Base-by-base conservation (phyloP, 2,797 vertebrate genomes). In the Rhadinocentrus ornatus region DNA sequence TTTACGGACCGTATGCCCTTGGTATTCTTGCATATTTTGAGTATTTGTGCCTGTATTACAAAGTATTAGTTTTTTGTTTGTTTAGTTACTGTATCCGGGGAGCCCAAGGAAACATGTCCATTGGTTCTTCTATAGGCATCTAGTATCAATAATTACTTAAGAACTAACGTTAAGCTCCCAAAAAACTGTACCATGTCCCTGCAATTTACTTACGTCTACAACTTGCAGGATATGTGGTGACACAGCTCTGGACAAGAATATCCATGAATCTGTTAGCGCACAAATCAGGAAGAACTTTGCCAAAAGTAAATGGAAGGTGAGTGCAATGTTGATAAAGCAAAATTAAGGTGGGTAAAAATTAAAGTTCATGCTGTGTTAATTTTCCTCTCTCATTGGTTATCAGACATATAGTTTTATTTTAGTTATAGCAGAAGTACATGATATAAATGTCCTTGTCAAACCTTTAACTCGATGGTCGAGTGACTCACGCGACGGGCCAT, bases 251-350 rank as follows among this genome's bases (percentile, higher is more conserved):
- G 95, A 99, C 87, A 99, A 96, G 94, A 99, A 99, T 66, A 99
- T 99, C 88, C 97, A 99, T 8, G 97, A 98, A 90, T 99, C 97
- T 0, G 97, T 99, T 92, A 99, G 97, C 0, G 97, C 97, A 75
- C 97, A 99, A 86, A 99, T 99, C 83, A 96, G 95, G 92, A 99
- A 99, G 93, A 99, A 99, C 91, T 99, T 99, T 37, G 97, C 97
- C 78, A 99, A 99, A 92, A 98, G 97, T 93, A 98, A 98, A 92
- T 98, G 97, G 97, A 98, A 98, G 96, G 97, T 99, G 69, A 95
- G 96, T 82, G 41, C 56, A 46, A 34, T 76, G 66, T 71, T 74
- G 67, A 75, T 32, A 34, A 56, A 71, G 63, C 56, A 64, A 55
- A 3, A 63, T 67, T 52, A 41, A 54, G 64, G 83, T n/a, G 73